Percentiles rank a stretch among this genome's conserved stretches.
phyloP scores from a whole-genome alignment of 2,113 vertebrate genomes.

The Nesogale talazaci region DNA sequence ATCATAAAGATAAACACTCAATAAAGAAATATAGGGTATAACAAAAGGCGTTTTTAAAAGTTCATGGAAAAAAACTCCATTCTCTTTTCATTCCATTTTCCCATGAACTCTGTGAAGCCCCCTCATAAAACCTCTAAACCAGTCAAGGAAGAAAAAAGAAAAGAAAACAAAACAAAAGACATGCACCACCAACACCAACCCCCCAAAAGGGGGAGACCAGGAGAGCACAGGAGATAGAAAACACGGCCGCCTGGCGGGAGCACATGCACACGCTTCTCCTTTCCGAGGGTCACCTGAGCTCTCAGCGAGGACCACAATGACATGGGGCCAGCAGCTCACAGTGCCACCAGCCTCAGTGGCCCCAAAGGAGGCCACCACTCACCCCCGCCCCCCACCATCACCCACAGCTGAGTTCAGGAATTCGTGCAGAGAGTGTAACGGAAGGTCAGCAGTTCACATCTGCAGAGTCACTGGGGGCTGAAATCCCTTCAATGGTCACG shows the following conservation, averaged over 20 bases:
- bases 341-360: slow-evolving; percentile 26
- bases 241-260: slow-evolving; percentile 50
- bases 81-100: no score
- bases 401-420: not conserved
- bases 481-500: no score
- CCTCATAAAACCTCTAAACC: not conserved
- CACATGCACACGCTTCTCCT: slow-evolving; percentile 84
- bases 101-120: no score
- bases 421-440: not conserved
- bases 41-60: no score
- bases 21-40: not conserved
- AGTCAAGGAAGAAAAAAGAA: not conserved
- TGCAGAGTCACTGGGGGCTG: no score
- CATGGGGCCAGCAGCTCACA: slow-evolving; percentile 66
- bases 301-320: slow-evolving; percentile 40
- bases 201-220: no score
- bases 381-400: not conserved
- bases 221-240: no score
- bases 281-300: slow-evolving; percentile 86
- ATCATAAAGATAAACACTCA: not conserved
- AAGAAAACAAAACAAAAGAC: not conserved
- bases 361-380: slow-evolving; percentile 18
- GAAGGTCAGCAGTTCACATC: no score
- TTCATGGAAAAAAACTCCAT: no score
- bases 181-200: no score